Percentiles rank a stretch among this genome's conserved stretches.
Evolutionary conservation across 1,140 invertebrate genomes (phyloP).

Genomic region (Ctenoplectra terminalis): DNA sequence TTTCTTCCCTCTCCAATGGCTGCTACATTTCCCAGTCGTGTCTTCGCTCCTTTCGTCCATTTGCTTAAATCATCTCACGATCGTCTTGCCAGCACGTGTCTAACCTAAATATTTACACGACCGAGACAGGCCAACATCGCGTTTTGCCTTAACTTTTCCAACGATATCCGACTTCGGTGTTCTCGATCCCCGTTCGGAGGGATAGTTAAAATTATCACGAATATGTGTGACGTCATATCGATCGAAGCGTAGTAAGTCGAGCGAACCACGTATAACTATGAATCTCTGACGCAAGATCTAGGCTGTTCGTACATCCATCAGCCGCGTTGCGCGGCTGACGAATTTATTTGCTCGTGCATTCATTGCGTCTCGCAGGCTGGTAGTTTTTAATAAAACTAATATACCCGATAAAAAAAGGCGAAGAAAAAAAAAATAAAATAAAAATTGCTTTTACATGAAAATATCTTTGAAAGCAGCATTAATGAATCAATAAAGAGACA

Average conservation of each 20-base stretch:
- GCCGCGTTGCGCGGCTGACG: no score
- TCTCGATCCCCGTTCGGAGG: conserved; percentile 44
- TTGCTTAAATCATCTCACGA: conserved; percentile 68
- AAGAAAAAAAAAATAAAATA: neutral
- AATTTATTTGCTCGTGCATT: neutral
- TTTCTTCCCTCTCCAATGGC: conserved; percentile 31
- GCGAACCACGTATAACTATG: neutral
- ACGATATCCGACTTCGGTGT: conserved; percentile 33
- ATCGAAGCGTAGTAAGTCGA: conserved; percentile 20
- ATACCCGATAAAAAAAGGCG: rapidly evolving
- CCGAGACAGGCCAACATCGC: conserved; percentile 59
- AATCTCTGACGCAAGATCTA: neutral
- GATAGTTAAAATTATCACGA: conserved; percentile 60
- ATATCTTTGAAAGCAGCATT: neutral
- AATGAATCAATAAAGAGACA: conserved; percentile 33
- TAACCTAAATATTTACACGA: conserved; percentile 70
- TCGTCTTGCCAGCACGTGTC: conserved; percentile 46
- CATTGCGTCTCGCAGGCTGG: no score
- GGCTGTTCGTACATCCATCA: neutral
- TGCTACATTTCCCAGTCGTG: conserved; percentile 46
- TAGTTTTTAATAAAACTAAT: neutral
- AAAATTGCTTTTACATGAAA: no score
- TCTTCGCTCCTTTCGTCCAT: conserved; percentile 39
- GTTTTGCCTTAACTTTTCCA: conserved; percentile 55
- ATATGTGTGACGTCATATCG: conserved; percentile 23